Percentiles rank a stretch among this genome's conserved stretches.
Evolutionary conservation across 2,797 vertebrate genomes (phyloP).

Genomic region (Kryptolebias ocellatus): DNA sequence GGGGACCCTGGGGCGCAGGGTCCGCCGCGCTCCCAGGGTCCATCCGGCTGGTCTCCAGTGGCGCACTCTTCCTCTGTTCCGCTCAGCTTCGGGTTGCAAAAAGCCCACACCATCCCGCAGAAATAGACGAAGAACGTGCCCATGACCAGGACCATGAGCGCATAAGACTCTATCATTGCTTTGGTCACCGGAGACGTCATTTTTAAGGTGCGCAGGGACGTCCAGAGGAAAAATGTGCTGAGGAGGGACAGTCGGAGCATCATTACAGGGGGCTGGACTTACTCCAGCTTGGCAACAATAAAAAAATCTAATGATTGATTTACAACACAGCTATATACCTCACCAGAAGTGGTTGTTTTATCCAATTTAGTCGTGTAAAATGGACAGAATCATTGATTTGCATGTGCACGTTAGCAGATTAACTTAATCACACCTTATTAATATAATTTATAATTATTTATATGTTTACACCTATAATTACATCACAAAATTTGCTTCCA

Average conservation of each 20-base stretch:
- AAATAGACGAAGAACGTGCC: conserved; percentile 84
- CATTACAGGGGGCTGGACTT: not conserved
- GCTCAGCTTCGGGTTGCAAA: conserved; percentile 84
- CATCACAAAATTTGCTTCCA: no score
- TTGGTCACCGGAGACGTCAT: conserved; percentile 81
- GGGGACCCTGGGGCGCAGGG: conserved; percentile 39
- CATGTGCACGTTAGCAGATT: no score
- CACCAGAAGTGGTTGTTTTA: no score
- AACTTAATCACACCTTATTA: no score
- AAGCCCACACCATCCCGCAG: conserved; percentile 87
- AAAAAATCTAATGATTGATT: no score
- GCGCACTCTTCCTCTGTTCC: conserved; percentile 57
- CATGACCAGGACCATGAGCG: conserved; percentile 85
- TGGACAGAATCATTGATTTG: no score
- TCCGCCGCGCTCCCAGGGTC: conserved; percentile 28
- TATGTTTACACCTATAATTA: no score
- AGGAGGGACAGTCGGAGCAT: not conserved
- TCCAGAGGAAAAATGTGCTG: not conserved
- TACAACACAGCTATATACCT: no score
- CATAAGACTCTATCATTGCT: conserved; percentile 85
- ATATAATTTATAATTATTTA: no score
- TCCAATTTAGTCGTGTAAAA: no score
- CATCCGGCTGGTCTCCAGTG: conserved; percentile 8
- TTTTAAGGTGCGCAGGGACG: not conserved
- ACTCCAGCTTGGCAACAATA: not conserved